Conservation (phyloP, 2,888 invertebrate species). For the Caenorhabditis uteleia region DNA sequence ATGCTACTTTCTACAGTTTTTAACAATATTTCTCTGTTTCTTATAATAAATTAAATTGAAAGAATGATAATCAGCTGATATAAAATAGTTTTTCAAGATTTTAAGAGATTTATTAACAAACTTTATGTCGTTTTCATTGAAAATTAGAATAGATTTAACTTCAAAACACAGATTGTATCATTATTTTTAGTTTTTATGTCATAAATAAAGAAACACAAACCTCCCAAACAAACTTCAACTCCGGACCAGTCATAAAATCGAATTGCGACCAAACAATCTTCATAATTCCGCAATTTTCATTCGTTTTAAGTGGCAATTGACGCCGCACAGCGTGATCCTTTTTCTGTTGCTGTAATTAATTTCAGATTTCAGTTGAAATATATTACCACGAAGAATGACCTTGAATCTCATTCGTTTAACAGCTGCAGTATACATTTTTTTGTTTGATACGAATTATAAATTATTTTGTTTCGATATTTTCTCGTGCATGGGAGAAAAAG, state of each 20-base stretch:
- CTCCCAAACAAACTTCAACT: slow-evolving; percentile 64
- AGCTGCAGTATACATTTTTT: slow-evolving; percentile 12
- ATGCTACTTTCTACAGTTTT: too few species aligned
- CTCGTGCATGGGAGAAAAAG: too few species aligned
- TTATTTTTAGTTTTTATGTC: too few species aligned
- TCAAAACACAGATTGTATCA: background rate
- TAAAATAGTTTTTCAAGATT: too few species aligned
- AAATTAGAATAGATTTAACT: too few species aligned
- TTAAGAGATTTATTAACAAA: too few species aligned
- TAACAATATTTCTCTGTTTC: too few species aligned
- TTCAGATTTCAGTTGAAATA: background rate
- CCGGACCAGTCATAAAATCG: slow-evolving; percentile 66
- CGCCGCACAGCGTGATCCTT: slow-evolving; percentile 30
- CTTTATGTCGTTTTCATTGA: too few species aligned
- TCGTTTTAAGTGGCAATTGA: slow-evolving; percentile 42
- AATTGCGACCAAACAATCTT: slow-evolving; percentile 67
- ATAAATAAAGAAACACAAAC: slow-evolving; percentile 15
- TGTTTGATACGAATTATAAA: slow-evolving; percentile 1
- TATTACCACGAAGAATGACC: slow-evolving; percentile 9
- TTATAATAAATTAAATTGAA: too few species aligned
- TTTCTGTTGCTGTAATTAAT: slow-evolving; percentile 39
- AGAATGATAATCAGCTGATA: too few species aligned
- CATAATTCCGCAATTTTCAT: slow-evolving; percentile 51
- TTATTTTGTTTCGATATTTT: slow-evolving; percentile 3
- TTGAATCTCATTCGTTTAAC: slow-evolving; percentile 31